phyloP scores from a whole-genome alignment of 1,140 invertebrate genomes.

The Aleiodes sp. region DNA sequence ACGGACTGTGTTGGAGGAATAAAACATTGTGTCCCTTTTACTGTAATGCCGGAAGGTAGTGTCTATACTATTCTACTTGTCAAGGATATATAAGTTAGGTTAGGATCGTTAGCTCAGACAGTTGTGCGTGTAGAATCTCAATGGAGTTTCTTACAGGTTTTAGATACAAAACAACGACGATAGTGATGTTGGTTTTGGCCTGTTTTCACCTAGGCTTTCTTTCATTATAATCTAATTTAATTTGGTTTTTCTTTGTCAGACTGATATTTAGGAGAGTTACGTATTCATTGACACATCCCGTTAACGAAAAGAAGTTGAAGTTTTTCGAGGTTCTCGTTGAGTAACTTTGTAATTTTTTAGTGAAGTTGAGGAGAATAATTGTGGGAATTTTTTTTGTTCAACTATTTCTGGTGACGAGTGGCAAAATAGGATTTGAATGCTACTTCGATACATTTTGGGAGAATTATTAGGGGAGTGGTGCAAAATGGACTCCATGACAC shows the following conservation, averaged over 20 bases:
- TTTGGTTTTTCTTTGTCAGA: background rate
- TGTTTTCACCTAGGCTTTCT: slow-evolving; percentile 32
- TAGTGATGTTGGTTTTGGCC: slow-evolving; percentile 25
- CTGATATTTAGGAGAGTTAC: slow-evolving; percentile 10
- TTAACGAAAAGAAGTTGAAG: too few species aligned
- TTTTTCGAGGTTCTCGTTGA: too few species aligned
- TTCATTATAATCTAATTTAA: too few species aligned
- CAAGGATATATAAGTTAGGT: slow-evolving; percentile 15
- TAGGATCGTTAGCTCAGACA: slow-evolving; percentile 63
- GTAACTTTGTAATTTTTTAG: too few species aligned
- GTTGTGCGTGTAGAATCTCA: slow-evolving; percentile 63
- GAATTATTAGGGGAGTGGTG: too few species aligned
- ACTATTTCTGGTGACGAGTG: too few species aligned
- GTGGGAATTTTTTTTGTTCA: too few species aligned
- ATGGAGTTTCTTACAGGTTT: slow-evolving; percentile 60
- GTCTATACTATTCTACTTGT: slow-evolving; percentile 1
- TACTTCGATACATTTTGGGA: too few species aligned
- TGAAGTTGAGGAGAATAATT: too few species aligned
- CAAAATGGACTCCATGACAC: too few species aligned
- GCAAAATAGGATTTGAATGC: too few species aligned
- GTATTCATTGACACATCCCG: background rate
- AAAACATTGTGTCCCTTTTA: slow-evolving; percentile 12
- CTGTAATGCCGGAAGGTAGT: slow-evolving; percentile 2
- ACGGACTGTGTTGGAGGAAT: background rate
- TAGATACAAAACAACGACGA: slow-evolving; percentile 37